Percentiles rank a stretch among this genome's conserved stretches.
Evolutionary conservation across 2,888 invertebrate genomes (phyloP).

Genomic region (Alcis repandata): DNA sequence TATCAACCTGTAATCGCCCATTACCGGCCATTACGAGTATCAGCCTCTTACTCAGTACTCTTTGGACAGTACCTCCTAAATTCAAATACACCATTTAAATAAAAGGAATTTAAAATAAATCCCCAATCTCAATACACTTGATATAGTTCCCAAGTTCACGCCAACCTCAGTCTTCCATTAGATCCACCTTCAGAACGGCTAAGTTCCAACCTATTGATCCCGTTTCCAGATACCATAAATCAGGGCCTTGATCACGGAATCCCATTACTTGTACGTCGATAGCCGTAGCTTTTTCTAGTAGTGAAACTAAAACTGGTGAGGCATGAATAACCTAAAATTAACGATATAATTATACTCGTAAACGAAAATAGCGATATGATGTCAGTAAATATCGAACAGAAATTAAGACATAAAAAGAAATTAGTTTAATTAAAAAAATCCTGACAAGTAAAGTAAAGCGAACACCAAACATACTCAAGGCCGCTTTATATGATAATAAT

Average conservation of each 20-base stretch:
- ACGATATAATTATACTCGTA: not conserved
- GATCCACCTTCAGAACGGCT: conserved; percentile 31
- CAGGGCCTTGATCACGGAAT: conserved; percentile 59
- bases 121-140: not conserved
- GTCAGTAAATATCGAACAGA: not conserved
- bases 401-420: not conserved
- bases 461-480: too few relatives aligned
- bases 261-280: conserved; percentile 71
- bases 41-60: too few relatives aligned
- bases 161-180: conserved; percentile 10
- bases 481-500: too few relatives aligned
- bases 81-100: too few relatives aligned
- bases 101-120: too few relatives aligned
- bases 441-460: too few relatives aligned
- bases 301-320: conserved; percentile 44
- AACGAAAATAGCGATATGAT: not conserved
- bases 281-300: conserved; percentile 58
- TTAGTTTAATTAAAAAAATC: not conserved
- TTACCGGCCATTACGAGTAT: too few relatives aligned
- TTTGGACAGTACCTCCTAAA: too few relatives aligned
- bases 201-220: conserved; percentile 49
- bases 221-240: conserved; percentile 55
- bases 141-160: conserved; percentile 13
- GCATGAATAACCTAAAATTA: conserved; percentile 7
- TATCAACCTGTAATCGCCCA: too few relatives aligned